Evolutionary conservation across 2,797 vertebrate species (phyloP), one percentile per base, ranked within the genome.

Genomic region (Momotus momota): DNA sequence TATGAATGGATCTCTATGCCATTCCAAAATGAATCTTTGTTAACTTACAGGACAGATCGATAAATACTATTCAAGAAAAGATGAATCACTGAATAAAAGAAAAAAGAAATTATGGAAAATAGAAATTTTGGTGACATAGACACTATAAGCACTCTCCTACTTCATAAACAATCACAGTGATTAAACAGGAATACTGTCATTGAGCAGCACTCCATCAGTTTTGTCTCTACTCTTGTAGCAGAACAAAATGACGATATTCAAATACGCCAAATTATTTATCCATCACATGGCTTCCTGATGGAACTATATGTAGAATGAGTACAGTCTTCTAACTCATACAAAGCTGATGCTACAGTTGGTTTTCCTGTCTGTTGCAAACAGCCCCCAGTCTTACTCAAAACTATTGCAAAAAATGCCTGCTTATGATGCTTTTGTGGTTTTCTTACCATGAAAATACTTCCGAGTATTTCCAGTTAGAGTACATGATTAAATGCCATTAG

Each of bases 1-100:
- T 91, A 48, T 88, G 93, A 91, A 88, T 84, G 57, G 46, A 96
- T 91, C 26, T 78, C 57, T 62, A 26, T 62, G 58, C 31, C 48
- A 58, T 84, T 95, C 29, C 55, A 86, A 82, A 96, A 87, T 27
- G 65, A 86, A 77, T 82, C 48, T 78, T 67, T 78, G 67, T 85
- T 62, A 86, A 51, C 54, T 73, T 79, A 86, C 41, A 95, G 75
- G 60, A 81, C 79, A 95, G 83, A 69, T 88, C 31, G 7, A 74
- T 74, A 86, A 85, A 16, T 19, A 80, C 8, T 49, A 72, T 82
- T 84, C 33, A 86, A 79, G 62, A 87, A 88, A 78, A 93, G 40
- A 77, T 41, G 22, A 69, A 86, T 77, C 29, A 31, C 35, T 86
- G 75, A 78, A 91, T 79, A 93, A 93, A 71, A 62, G 27, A 17